These are phyloP conservation scores for Thalassoma bifasciatum DNA, from an alignment of 2,113 vertebrate genomes.

Conservation along the genomic window DNA sequence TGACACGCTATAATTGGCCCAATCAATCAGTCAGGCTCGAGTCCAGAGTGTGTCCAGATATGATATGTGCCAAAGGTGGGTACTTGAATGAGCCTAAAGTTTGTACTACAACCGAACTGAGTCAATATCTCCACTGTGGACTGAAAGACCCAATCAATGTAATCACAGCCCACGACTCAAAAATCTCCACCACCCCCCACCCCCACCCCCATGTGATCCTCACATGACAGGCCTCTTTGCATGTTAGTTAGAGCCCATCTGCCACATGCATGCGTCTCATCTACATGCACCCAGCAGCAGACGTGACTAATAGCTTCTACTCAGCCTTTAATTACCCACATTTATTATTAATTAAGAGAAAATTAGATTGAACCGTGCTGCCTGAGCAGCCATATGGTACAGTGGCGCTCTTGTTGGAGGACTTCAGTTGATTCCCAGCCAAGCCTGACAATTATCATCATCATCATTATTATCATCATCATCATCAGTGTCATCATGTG, in stretches of 20 bases:
- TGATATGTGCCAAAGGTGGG: no score
- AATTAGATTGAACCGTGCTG: constrained; percentile 57
- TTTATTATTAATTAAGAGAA: constrained; percentile 58
- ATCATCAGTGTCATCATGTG: background rate
- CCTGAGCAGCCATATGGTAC: background rate
- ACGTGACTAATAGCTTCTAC: constrained; percentile 55
- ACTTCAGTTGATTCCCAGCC: background rate
- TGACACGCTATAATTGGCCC: no score
- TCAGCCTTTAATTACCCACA: constrained; percentile 62
- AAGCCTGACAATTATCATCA: background rate
- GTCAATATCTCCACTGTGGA: background rate
- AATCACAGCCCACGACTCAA: background rate
- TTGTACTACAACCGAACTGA: no score
- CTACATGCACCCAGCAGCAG: constrained; percentile 20
- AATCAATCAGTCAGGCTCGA: no score
- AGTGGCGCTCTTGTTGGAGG: constrained; percentile 41
- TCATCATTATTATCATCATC: background rate
- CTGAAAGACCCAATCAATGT: constrained; percentile 4
- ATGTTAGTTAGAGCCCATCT: constrained; percentile 7
- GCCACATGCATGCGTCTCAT: constrained; percentile 16
- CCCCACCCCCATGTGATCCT: constrained; percentile 29
- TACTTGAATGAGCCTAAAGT: no score
- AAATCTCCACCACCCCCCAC: no score
- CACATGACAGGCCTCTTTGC: constrained; percentile 28
- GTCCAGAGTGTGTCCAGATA: no score